phyloP scores from a whole-genome alignment of 2,888 invertebrate species.

The Agelastica alni region DNA sequence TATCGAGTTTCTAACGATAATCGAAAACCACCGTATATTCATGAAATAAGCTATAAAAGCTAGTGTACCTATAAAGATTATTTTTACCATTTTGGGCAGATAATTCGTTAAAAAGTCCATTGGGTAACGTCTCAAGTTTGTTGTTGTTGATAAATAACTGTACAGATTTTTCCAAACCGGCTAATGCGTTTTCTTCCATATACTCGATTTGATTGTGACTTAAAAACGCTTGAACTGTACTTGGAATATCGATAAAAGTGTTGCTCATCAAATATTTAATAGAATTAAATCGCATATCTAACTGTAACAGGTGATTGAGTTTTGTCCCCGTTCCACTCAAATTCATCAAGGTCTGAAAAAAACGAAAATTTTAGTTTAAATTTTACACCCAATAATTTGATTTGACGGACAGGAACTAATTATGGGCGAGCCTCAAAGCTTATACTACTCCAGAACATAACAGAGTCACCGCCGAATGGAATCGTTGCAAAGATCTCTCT shows the following conservation, averaged over 20 bases:
- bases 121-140: slow-evolving; percentile 11
- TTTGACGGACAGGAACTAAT: too few relatives aligned
- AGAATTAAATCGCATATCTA: slow-evolving; percentile 20
- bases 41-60: too few relatives aligned
- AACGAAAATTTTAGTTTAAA: neutral
- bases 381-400: too few relatives aligned
- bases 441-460: too few relatives aligned
- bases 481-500: too few relatives aligned
- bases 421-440: too few relatives aligned
- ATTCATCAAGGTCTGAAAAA: neutral
- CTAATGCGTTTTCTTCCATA: slow-evolving; percentile 13
- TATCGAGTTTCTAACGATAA: too few relatives aligned
- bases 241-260: slow-evolving; percentile 9
- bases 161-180: slow-evolving; percentile 1
- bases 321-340: neutral
- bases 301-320: neutral
- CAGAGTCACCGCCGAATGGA: too few relatives aligned
- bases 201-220: slow-evolving; percentile 3
- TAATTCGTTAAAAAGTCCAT: slow-evolving; percentile 12
- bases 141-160: slow-evolving; percentile 8
- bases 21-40: too few relatives aligned
- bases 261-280: slow-evolving; percentile 5
- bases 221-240: slow-evolving; percentile 6
- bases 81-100: too few relatives aligned
- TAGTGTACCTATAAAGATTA: too few relatives aligned